These are phyloP conservation scores for Cyanistes caeruleus DNA, from an alignment of 2,113 vertebrate genomes.

Conservation along the genomic window DNA sequence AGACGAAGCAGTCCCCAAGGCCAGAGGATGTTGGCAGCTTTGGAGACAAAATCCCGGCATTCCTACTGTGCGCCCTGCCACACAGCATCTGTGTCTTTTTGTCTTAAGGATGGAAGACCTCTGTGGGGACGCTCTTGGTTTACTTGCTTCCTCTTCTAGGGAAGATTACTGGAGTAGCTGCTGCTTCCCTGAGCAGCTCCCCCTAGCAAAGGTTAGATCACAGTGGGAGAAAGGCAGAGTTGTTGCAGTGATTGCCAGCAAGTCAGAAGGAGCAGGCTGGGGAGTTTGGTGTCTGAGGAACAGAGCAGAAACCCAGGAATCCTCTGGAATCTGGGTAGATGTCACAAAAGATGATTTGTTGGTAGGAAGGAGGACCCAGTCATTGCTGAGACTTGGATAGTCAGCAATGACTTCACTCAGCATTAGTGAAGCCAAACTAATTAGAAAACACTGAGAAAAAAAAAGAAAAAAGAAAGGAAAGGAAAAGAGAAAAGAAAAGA, in stretches of 20 bases:
- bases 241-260: not conserved
- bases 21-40: not conserved
- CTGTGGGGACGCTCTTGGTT: not conserved
- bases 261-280: not conserved
- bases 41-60: not conserved
- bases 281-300: not conserved
- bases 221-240: not conserved
- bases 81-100: not conserved
- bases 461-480: too few species aligned
- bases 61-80: not conserved
- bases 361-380: not conserved
- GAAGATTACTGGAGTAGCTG: not conserved
- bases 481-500: too few species aligned
- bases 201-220: not conserved
- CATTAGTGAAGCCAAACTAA: not conserved
- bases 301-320: not conserved
- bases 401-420: too few species aligned
- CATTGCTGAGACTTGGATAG: not conserved
- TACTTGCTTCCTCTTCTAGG: not conserved
- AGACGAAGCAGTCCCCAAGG: not conserved
- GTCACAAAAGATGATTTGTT: not conserved
- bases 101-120: not conserved
- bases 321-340: not conserved
- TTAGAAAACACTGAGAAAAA: not conserved
- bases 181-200: accelerated